These are phyloP conservation scores for Nymphalis urticae DNA, from an alignment of 2,888 invertebrate genomes.

Conservation along the genomic window DNA sequence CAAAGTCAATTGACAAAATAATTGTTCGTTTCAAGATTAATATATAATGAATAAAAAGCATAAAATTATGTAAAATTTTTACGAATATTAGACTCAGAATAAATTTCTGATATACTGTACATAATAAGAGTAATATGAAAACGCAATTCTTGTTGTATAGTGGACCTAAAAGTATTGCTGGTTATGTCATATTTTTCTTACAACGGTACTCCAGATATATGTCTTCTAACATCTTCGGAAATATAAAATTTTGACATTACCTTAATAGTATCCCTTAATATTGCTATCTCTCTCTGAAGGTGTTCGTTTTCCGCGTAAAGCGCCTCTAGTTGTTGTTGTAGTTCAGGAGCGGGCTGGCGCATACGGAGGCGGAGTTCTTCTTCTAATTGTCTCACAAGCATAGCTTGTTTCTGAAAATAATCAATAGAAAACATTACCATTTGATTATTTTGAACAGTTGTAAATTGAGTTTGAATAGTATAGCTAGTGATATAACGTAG, in stretches of 20 bases:
- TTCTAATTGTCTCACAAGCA: slow-evolving; percentile 95
- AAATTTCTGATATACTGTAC: too few relatives aligned
- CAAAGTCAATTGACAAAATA: background rate
- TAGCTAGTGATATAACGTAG: too few relatives aligned
- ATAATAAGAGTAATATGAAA: too few relatives aligned
- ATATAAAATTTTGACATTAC: slow-evolving; percentile 62
- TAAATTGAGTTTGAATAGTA: too few relatives aligned
- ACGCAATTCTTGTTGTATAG: too few relatives aligned
- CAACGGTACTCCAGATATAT: too few relatives aligned
- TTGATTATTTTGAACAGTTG: too few relatives aligned
- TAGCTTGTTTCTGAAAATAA: slow-evolving; percentile 93
- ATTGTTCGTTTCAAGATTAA: background rate
- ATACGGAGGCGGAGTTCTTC: slow-evolving; percentile 94
- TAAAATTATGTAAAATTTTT: background rate
- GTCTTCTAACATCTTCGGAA: background rate
- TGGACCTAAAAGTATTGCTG: too few relatives aligned
- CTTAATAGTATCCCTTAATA: slow-evolving; percentile 96
- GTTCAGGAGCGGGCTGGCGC: slow-evolving; percentile 94
- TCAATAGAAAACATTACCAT: background rate
- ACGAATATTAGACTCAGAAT: too few relatives aligned
- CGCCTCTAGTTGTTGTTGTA: slow-evolving; percentile 95
- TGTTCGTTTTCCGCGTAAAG: slow-evolving; percentile 97
- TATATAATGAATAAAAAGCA: background rate
- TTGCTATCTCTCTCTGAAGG: slow-evolving; percentile 94
- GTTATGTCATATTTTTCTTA: too few relatives aligned